These are phyloP conservation scores for Abramis brama DNA, from an alignment of 2,113 vertebrate genomes.

Conservation along the genomic window DNA sequence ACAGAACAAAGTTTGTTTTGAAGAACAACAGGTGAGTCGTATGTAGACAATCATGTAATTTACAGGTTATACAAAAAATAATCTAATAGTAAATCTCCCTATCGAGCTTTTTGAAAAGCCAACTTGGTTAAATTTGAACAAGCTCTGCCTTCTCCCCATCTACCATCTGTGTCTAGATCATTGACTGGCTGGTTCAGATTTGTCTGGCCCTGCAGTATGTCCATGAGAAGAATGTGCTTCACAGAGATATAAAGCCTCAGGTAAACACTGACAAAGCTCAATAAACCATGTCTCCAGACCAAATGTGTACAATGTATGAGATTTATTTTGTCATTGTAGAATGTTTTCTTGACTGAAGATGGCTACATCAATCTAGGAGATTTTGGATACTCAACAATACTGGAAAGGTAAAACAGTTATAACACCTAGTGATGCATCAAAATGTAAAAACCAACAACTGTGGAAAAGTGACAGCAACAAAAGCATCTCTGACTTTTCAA, in stretches of 20 bases:
- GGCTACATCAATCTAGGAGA: background rate
- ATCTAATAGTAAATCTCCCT: too few relatives aligned
- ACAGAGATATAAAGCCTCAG: background rate
- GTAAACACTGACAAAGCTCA: background rate
- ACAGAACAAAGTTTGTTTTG: background rate
- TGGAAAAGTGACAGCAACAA: too few relatives aligned
- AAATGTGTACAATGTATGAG: background rate
- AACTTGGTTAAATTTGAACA: too few relatives aligned
- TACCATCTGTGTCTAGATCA: background rate
- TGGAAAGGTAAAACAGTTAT: background rate
- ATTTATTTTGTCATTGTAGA: conserved; percentile 3
- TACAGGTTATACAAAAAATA: background rate
- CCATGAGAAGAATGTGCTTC: background rate
- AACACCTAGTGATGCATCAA: too few relatives aligned
- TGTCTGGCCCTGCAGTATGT: background rate
- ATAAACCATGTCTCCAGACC: background rate
- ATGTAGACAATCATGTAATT: background rate
- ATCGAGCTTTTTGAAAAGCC: too few relatives aligned
- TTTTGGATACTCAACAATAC: background rate
- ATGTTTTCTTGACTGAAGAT: conserved; percentile 1
- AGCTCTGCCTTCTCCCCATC: background rate
- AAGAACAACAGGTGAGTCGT: conserved; percentile 6
- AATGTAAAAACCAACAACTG: too few relatives aligned
- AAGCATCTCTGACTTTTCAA: too few relatives aligned
- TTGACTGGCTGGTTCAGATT: background rate